Evolutionary conservation across 2,888 invertebrate genomes (phyloP), one percentile per base, ranked within the genome.

Genomic region (Melinaea marsaeus): DNA sequence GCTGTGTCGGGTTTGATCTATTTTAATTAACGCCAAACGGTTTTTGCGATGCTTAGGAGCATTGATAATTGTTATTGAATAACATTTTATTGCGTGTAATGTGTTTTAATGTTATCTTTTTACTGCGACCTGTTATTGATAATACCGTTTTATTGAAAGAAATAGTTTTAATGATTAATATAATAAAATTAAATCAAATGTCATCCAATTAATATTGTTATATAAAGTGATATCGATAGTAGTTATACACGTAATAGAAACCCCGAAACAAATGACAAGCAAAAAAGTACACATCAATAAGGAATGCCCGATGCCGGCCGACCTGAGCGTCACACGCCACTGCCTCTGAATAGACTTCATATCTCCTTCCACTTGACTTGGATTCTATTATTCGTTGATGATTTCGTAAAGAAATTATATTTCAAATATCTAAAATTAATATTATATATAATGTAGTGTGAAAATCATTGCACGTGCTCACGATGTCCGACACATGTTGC

Each of bases 251-350:
- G 51, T 51, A 32, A 51, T 51, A 32, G 22, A 51, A 32, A 51
- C 51, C 11, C 48, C 51, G n/a, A 51, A 51, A 51, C 32, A 45
- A 47, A 13, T 57, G 57, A 37, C 56, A 37, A 57, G 57, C 34
- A 55, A 61, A 57, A 68, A 84, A 79, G 77, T 79, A 83, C 81
- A 84, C 80, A 74, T 77, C 78, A 76, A 78, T 77, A 80, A 87
- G 84, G 88, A 90, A 90, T 90, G 87, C 79, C 80, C 83, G 76
- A 90, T 90, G 87, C 79, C 80, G 84, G 76, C 78, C 85, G 86
- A 85, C 85, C 85, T 87, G 79, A 76, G 79, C 80, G 90, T 90
- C 88, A 90, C 90, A 89, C 90, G 81, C 90, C 89, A 89, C 86
- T 90, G 90, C 77, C 79, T 84, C 77, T 89, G 86, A 90, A 90